Evolutionary conservation across 37 sponge, comb jelly and placozoan species (phyloP), one percentile per base, ranked within the genome.

Genomic region (Cladorhizidae sp.): DNA sequence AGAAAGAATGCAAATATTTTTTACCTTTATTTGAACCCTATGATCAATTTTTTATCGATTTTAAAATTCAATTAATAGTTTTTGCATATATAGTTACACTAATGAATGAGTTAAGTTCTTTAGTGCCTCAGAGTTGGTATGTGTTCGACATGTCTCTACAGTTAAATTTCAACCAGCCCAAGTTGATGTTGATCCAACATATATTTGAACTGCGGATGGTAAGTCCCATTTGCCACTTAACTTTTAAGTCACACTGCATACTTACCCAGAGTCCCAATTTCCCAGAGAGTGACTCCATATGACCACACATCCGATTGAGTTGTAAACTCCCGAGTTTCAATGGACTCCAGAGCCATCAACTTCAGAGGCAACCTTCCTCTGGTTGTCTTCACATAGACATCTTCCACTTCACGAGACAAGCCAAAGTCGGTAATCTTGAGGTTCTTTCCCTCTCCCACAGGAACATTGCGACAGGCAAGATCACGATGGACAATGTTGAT

Each of bases 371-470:
- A 70, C 20, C 73, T 45, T 6, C 91, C 87, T 23, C 64, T 76
- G 0, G 75, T 86, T 32, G 67, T 86, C 83, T 86, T 82, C 45
- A 86, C 82, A 64, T 91, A 91, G 22, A 80, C 78, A 29, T 82
- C 86, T 8, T 86, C 87, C 22, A 81, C 74, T 64, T 69, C 74
- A 15, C 91, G 31, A 3, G 91, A 82, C 67, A 91, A 45, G 1
- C 91, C 91, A 86, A 91, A 91, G 79, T 91, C 91, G 33, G 91
- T 68, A 28, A 91, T 86, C 87, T 91, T 91, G 33, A 91, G 75
- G 22, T 37, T 49, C 63, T 86, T 91, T 18, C 72, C 78, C 26
- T 86, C 91, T 28, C 87, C 87, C 22, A 91, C 87, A 49, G 86
- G 79, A 11, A 91, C 45, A 45, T 91, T 91, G n/a, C 91, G 82